Evolutionary conservation across 2,888 invertebrate species (phyloP).

Genomic region (Lithophane ornitopus): DNA sequence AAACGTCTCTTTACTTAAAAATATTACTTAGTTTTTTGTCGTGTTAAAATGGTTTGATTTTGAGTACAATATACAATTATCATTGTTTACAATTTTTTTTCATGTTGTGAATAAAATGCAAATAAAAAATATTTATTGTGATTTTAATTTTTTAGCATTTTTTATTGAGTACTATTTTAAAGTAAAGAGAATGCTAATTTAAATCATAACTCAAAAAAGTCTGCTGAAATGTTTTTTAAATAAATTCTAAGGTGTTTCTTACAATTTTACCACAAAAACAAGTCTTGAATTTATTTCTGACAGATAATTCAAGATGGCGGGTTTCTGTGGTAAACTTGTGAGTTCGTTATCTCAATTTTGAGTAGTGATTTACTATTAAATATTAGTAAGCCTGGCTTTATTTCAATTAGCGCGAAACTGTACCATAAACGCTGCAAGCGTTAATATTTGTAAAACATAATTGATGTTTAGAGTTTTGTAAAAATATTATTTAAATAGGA

Average conservation of each 20-base stretch:
- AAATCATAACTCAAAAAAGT: slow-evolving; percentile 58
- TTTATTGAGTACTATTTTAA: slow-evolving; percentile 33
- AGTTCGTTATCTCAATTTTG: slow-evolving; percentile 61
- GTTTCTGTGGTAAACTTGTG: slow-evolving; percentile 35
- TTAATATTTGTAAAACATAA: slow-evolving; percentile 77
- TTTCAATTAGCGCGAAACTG: slow-evolving; percentile 61
- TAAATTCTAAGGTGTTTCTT: slow-evolving; percentile 39
- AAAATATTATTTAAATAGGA: slow-evolving; percentile 77
- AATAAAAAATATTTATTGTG: slow-evolving; percentile 20
- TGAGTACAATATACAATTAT: slow-evolving; percentile 30
- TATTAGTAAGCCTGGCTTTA: slow-evolving; percentile 70
- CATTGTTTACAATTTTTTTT: background rate
- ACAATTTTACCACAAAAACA: slow-evolving; percentile 35
- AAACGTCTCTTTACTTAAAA: slow-evolving; percentile 51
- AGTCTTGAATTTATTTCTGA: background rate
- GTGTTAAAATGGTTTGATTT: background rate
- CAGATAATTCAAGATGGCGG: slow-evolving; percentile 23
- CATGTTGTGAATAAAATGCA: slow-evolving; percentile 10
- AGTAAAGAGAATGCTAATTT: slow-evolving; percentile 46
- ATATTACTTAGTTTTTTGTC: slow-evolving; percentile 15
- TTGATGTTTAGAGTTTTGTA: slow-evolving; percentile 82
- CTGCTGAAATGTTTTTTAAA: slow-evolving; percentile 48
- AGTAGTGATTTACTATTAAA: slow-evolving; percentile 59
- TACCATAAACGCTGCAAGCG: slow-evolving; percentile 72
- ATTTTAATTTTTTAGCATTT: background rate